A percentile compares a stretch with the other conserved stretches of the same genome.
phyloP scores from a whole-genome alignment of 1,140 invertebrate genomes.

The Campoletis sonorensis region DNA sequence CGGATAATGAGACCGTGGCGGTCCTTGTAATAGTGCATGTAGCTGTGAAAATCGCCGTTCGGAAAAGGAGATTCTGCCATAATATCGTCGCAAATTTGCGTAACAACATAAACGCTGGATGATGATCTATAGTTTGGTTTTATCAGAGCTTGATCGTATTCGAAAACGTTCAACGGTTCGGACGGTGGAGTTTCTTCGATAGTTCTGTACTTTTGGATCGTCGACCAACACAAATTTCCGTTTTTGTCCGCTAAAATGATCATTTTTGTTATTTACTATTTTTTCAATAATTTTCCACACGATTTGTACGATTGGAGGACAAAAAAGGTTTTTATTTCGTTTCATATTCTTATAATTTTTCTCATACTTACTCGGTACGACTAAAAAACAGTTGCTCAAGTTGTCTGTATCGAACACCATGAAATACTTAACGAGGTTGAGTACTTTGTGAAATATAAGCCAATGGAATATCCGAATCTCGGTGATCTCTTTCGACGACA shows the following conservation, averaged over 20 bases:
- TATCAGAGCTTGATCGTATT: slow-evolving; percentile 67
- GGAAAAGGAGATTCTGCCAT: slow-evolving; percentile 90
- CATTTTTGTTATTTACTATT: not conserved
- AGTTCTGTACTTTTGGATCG: slow-evolving; percentile 72
- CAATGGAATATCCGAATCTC: slow-evolving; percentile 79
- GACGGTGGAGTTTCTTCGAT: slow-evolving; percentile 64
- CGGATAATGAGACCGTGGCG: slow-evolving; percentile 87
- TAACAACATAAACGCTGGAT: slow-evolving; percentile 84
- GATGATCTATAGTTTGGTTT: slow-evolving; percentile 65
- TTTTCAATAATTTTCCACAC: not conserved
- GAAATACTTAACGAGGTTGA: slow-evolving; percentile 87
- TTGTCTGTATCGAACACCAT: slow-evolving; percentile 83
- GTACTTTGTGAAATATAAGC: slow-evolving; percentile 83
- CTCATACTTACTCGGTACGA: slow-evolving; percentile 81
- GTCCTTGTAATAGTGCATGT: slow-evolving; percentile 87
- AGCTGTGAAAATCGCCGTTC: slow-evolving; percentile 84
- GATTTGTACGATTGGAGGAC: no score
- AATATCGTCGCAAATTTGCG: slow-evolving; percentile 86
- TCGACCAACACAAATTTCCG: slow-evolving; percentile 81
- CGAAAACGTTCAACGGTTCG: slow-evolving; percentile 50
- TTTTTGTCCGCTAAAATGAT: slow-evolving; percentile 21
- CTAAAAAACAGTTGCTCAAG: slow-evolving; percentile 83
- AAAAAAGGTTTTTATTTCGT: no score
- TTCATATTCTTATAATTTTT: no score
- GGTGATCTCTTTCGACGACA: slow-evolving; percentile 78